phyloP scores from a whole-genome alignment of 2,888 invertebrate species.

The Torymus texanus region DNA sequence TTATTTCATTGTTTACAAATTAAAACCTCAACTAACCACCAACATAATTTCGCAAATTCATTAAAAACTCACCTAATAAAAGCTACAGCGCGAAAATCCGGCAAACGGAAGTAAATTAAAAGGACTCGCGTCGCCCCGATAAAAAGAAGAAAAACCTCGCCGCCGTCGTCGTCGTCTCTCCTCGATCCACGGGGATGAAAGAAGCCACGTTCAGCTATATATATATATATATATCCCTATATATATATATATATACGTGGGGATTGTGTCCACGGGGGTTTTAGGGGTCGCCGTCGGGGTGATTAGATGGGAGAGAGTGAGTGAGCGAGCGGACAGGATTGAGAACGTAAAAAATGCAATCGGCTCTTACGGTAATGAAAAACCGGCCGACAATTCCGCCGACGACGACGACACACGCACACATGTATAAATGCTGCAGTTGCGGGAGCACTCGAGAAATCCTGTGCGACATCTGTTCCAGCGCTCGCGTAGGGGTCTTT shows the following conservation, averaged over 20 bases:
- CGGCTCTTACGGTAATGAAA: conserved; percentile 75
- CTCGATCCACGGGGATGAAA: conserved; percentile 32
- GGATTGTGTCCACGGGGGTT: conserved; percentile 15
- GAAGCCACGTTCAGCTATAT: conserved; percentile 24
- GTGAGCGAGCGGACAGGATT: conserved; percentile 47
- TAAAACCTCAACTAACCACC: no score
- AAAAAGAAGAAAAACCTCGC: conserved; percentile 38
- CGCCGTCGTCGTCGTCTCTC: neutral
- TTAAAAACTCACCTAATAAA: conserved; percentile 32
- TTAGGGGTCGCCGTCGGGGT: conserved; percentile 20
- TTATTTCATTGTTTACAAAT: no score
- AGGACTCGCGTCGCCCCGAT: conserved; percentile 10
- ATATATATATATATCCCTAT: no score
- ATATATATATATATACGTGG: neutral
- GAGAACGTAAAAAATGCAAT: conserved; percentile 73
- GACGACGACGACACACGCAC: neutral
- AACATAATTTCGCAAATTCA: no score
- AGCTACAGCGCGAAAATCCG: conserved; percentile 22
- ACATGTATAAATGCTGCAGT: conserved; percentile 26
- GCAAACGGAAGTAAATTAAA: conserved; percentile 39
- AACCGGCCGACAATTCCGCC: conserved; percentile 57
- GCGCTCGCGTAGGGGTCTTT: neutral
- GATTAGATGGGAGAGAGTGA: conserved; percentile 51
- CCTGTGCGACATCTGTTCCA: conserved; percentile 45
- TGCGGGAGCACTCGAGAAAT: conserved; percentile 29